Evolutionary conservation across 2,797 vertebrate genomes (phyloP), one percentile per base, ranked within the genome.

Genomic region (Hippopotamyrus pictus): DNA sequence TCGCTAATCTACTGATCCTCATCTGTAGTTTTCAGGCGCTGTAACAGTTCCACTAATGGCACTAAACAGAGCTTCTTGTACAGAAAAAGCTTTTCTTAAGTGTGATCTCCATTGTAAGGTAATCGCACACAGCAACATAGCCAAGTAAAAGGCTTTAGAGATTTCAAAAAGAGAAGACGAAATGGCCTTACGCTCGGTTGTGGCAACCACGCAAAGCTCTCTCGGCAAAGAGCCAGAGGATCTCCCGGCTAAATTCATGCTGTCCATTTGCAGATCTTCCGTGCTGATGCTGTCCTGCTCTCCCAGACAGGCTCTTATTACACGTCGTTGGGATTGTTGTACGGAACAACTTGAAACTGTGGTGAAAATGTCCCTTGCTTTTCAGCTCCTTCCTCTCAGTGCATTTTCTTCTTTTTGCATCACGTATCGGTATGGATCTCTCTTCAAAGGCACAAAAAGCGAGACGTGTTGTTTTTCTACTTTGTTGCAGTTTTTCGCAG

Each of bases 231-330:
- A 79, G 8, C 9, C 25, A 5, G 9, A 29, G 14, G 73, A 53
- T 79, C 48, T 73, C 29, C 50, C 19, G 51, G 7, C 14, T 22
- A 2, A 73, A 53, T 57, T 76, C 89, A 76, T 65, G 5, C 8
- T 11, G 2, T 25, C 50, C 9, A 53, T 46, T 62, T 29, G 44
- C 46, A 44, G 53, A 12, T 88, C 86, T 83, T 41, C 69, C 86
- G 3, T 7, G 89, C 86, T 50, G 89, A 82, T 33, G 17, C 29
- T 29, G 8, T 48, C 57, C 5, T 3, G 37, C 86, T 37, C 73
- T 50, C 53, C 51, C 69, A 69, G 86, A 44, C n/a, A 41, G 51
- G 54, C 51, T 14, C 76, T 65, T 88, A 88, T 83, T 88, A 65
- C 86, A 50, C 2, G 25, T 22, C 44, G 76, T 88, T 88, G 69